Evolutionary conservation across 2,888 invertebrate species (phyloP).

Genomic region (Phasia obesa): DNA sequence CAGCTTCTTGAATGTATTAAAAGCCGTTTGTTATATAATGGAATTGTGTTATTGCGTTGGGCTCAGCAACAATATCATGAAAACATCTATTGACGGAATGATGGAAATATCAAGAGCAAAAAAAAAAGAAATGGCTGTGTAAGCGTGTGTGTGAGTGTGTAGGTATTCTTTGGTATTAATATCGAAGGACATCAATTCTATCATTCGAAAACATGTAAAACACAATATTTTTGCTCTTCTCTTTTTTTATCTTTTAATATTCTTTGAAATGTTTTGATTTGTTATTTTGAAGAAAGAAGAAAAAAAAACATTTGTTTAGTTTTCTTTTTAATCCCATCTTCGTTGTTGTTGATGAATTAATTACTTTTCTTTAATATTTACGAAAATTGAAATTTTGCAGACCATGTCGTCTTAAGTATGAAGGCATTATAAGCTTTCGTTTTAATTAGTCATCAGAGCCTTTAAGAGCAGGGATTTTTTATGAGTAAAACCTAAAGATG

Average conservation of each 20-base stretch:
- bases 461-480: too few species aligned
- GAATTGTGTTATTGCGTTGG: constrained; percentile 24
- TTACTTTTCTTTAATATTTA: background rate
- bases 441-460: too few species aligned
- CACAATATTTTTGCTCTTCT: constrained; percentile 15
- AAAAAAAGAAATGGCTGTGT: background rate
- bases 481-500: too few species aligned
- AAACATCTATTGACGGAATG: constrained; percentile 13
- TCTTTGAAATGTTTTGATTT: constrained; percentile 47
- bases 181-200: constrained; percentile 16
- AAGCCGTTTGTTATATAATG: background rate
- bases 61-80: constrained; percentile 9
- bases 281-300: too few species aligned
- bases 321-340: constrained; percentile 10
- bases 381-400: background rate
- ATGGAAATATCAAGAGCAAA: constrained; percentile 15
- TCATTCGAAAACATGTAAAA: constrained; percentile 28
- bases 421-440: background rate
- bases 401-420: background rate
- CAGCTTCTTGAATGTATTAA: constrained; percentile 13
- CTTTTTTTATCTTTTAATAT: constrained; percentile 18
- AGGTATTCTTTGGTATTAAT: constrained; percentile 6
- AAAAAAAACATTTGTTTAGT: background rate
- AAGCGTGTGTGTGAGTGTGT: background rate
- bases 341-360: constrained; percentile 32